Percentiles rank a stretch among this genome's conserved stretches.
Conservation (phyloP, 2,113 vertebrate genomes). For the Thermophis baileyi region DNA sequence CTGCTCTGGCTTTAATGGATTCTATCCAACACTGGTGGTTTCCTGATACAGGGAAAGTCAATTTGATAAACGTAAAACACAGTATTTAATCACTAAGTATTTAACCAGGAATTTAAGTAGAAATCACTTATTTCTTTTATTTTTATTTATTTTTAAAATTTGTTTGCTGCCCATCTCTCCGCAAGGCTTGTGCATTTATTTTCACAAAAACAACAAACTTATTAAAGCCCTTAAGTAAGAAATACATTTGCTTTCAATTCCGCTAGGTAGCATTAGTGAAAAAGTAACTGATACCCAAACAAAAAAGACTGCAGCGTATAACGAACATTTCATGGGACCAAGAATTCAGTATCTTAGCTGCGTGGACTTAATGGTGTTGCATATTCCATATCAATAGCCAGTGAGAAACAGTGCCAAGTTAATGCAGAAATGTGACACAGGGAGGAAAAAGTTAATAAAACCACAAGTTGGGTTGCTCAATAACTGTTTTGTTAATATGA, state of each 20-base stretch:
- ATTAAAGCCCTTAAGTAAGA: not conserved
- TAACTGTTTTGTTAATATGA: not conserved
- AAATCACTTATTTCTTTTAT: not conserved
- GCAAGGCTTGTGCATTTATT: too few relatives aligned
- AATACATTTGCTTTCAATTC: not conserved
- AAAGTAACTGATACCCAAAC: not conserved
- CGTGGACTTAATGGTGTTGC: not conserved
- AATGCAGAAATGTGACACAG: not conserved
- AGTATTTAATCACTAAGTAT: not conserved
- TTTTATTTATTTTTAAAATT: not conserved
- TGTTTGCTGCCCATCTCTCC: not conserved
- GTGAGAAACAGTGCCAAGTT: not conserved
- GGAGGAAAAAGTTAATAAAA: not conserved
- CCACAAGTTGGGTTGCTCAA: not conserved
- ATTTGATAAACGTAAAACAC: not conserved
- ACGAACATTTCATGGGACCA: not conserved
- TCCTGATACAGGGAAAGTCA: not conserved
- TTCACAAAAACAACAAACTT: not conserved
- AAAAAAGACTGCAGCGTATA: not conserved
- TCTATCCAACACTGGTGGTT: not conserved
- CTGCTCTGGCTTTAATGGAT: not conserved
- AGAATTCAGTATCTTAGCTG: not conserved
- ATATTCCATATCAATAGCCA: not conserved
- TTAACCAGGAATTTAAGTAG: not conserved
- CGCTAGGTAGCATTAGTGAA: not conserved